Percentiles rank a stretch among this genome's conserved stretches.
Evolutionary conservation across 2,888 invertebrate species (phyloP).

Genomic region (Argynnis bischoffii): DNA sequence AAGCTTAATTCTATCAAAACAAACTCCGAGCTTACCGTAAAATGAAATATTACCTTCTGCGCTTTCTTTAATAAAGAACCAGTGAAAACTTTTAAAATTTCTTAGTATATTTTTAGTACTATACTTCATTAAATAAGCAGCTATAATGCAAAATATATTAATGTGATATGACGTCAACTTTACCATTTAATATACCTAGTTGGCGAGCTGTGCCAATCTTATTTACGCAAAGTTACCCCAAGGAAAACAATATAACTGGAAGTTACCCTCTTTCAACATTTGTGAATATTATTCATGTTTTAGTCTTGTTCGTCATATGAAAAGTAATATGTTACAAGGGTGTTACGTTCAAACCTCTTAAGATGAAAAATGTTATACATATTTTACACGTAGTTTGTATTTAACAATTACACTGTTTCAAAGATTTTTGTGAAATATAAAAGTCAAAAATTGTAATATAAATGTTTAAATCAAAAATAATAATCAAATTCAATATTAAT

Average conservation of each 20-base stretch:
- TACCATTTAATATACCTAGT: slow-evolving; percentile 26
- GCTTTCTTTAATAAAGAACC: slow-evolving; percentile 28
- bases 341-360: slow-evolving; percentile 31
- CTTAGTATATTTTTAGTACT: slow-evolving; percentile 27
- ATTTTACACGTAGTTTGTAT: neutral
- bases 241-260: slow-evolving; percentile 32
- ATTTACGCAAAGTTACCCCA: slow-evolving; percentile 30
- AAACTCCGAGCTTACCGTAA: slow-evolving; percentile 22
- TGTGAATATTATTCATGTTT: slow-evolving; percentile 33
- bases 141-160: slow-evolving; percentile 24
- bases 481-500: no score
- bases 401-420: neutral
- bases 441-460: neutral
- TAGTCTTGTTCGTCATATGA: slow-evolving; percentile 28
- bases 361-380: slow-evolving; percentile 26
- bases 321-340: slow-evolving; percentile 31
- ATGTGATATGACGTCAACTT: slow-evolving; percentile 33
- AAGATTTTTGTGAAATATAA: no score
- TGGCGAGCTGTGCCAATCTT: slow-evolving; percentile 25
- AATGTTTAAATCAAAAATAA: no score
- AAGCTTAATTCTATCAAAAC: slow-evolving; percentile 23
- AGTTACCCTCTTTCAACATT: slow-evolving; percentile 28
- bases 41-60: slow-evolving; percentile 31
- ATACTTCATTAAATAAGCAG: slow-evolving; percentile 25
- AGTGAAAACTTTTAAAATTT: slow-evolving; percentile 24